phyloP scores from a whole-genome alignment of 37 sponge, comb jelly and placozoan genomes.

The Cliona cf. orientalis region DNA sequence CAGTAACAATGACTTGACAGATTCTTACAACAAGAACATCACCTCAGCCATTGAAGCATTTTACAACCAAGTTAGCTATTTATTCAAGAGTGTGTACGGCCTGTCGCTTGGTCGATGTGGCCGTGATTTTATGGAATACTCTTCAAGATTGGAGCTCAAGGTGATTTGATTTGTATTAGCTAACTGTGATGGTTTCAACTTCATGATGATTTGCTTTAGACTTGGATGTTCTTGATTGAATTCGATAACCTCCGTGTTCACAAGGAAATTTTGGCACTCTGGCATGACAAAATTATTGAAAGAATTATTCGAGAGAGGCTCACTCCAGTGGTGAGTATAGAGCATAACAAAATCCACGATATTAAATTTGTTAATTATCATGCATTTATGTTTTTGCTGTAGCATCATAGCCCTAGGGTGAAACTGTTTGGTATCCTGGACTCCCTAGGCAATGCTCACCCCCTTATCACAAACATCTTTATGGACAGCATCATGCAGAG shows the following conservation, averaged over 20 bases:
- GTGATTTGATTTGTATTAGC: not conserved
- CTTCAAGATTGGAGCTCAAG: not conserved
- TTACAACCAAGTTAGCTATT: too few relatives aligned
- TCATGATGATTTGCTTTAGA: not conserved
- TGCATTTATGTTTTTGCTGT: not conserved
- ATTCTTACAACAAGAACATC: too few relatives aligned
- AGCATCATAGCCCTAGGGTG: not conserved
- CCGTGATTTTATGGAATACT: not conserved
- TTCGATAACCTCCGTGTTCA: too few relatives aligned
- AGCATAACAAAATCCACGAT: not conserved
- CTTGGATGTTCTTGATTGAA: too few relatives aligned
- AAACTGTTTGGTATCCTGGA: slow-evolving; percentile 1
- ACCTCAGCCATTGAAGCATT: too few relatives aligned
- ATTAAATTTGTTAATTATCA: not conserved
- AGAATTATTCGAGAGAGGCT: not conserved
- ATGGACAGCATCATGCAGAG: slow-evolving; percentile 12
- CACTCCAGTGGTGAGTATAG: not conserved
- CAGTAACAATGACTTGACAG: too few relatives aligned
- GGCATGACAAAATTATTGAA: not conserved
- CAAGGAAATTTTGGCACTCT: not conserved
- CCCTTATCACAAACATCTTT: slow-evolving; percentile 7
- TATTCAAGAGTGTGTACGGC: not conserved
- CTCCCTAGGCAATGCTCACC: not conserved
- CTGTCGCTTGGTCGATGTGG: not conserved
- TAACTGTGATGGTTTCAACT: not conserved